These are phyloP conservation scores for Semaprochilodus insignis DNA, from an alignment of 2,797 vertebrate species.

Conservation along the genomic window DNA sequence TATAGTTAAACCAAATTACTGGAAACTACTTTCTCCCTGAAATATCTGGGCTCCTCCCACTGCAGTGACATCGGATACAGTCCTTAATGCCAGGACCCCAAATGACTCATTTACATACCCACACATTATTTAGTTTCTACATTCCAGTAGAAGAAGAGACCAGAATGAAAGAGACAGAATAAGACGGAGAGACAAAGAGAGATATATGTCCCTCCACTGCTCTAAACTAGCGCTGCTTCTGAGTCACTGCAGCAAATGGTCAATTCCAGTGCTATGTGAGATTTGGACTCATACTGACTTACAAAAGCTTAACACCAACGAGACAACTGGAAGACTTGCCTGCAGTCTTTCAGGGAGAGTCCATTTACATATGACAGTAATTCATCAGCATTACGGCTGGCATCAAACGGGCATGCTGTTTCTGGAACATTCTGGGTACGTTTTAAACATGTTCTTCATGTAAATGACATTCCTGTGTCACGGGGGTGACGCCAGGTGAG, in stretches of 20 bases:
- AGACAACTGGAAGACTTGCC: not conserved
- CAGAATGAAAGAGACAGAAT: not conserved
- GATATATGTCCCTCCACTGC: not conserved
- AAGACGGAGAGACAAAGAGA: not conserved
- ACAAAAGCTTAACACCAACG: not conserved
- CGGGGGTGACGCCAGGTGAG: too few species aligned
- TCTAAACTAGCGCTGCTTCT: not conserved
- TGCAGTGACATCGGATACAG: too few species aligned
- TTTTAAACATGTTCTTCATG: too few species aligned
- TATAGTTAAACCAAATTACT: too few species aligned
- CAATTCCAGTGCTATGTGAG: not conserved
- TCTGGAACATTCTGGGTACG: too few species aligned
- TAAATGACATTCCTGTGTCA: too few species aligned
- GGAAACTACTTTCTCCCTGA: too few species aligned
- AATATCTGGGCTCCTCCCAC: too few species aligned
- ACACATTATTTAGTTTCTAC: not conserved
- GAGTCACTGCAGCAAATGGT: not conserved
- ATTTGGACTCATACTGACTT: slow-evolving; percentile 10
- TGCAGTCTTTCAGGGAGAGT: not conserved
- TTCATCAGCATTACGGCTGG: too few species aligned
- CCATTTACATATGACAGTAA: not conserved
- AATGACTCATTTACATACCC: too few species aligned
- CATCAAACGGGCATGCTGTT: too few species aligned
- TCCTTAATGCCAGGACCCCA: too few species aligned
- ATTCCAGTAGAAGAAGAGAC: not conserved